Evolutionary conservation across 2,797 vertebrate genomes (phyloP), one percentile per base, ranked within the genome.

Genomic region (Todus mexicanus): DNA sequence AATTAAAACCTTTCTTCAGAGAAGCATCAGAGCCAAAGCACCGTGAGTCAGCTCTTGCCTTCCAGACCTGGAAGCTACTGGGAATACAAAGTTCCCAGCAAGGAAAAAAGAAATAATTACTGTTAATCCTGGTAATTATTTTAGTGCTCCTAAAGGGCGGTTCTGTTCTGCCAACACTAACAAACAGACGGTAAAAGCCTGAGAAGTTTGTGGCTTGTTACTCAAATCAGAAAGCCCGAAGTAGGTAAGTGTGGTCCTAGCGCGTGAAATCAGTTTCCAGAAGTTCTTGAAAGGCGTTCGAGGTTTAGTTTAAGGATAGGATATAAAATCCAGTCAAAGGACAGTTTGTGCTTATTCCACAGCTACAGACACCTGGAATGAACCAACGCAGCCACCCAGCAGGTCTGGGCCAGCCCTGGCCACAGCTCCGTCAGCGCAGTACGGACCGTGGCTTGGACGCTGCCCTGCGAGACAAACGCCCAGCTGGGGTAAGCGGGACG

Each of bases 71-170:
- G 68, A 81, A 94, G 76, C 35, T 69, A 59, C 31, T 35, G 45
- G 37, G 56, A 89, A 31, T 79, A 27, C 10, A 20, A 72, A 65
- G 18, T 86, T 93, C 54, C 60, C 73, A 81, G 37, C 74, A 69
- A 94, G 53, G 53, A 92, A 91, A 92, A 91, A 26, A 90, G 22
- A 66, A 94, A 53, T 43, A 76, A 92, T 90, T 89, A 60, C 54
- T 7, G 1, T 87, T 81, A 48, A 78, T 94, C 84, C 72, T 57
- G 19, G 14, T 60, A 72, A 73, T 93, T 80, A 54, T 37, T 84
- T 69, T 45, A 18, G 25, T 86, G 51, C 63, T 91, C 43, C 35
- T 27, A 37, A 66, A 77, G 43, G 54, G n/a, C 50, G 75, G 6
- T 13, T 94, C 31, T 74, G 2, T 42, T 92, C 54, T 86, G 88